Evolutionary conservation across 2,888 invertebrate species (phyloP).

Genomic region (Malthinus seriepunctatus): DNA sequence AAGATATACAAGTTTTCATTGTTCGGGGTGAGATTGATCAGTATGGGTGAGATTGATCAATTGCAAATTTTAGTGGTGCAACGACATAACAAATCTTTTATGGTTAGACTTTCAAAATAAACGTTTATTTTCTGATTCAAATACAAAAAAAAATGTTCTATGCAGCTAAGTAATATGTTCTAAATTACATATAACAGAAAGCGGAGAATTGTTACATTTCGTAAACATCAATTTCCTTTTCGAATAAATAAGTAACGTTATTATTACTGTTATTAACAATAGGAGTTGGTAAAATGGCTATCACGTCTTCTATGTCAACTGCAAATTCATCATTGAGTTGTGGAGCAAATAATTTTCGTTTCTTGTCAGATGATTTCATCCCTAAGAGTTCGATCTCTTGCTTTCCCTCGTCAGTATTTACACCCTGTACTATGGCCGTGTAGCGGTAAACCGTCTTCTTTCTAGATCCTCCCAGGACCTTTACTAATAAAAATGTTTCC

Average conservation of each 20-base stretch:
- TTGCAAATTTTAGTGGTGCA: no score
- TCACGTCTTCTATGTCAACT: conserved; percentile 5
- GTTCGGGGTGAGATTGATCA: no score
- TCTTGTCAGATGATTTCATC: conserved; percentile 8
- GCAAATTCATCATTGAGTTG: conserved; percentile 12
- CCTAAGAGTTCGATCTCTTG: conserved; percentile 7
- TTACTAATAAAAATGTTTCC: background rate
- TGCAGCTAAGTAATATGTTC: background rate
- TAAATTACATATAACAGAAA: background rate
- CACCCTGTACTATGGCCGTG: background rate
- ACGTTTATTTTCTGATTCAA: background rate
- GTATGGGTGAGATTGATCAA: no score
- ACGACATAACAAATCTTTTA: no score
- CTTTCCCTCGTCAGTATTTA: conserved; percentile 8
- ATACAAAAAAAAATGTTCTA: background rate
- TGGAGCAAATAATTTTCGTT: conserved; percentile 7
- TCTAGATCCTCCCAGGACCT: background rate
- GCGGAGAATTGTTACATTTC: background rate
- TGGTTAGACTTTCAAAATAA: background rate
- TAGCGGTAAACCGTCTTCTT: no score
- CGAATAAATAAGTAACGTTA: background rate
- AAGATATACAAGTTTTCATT: no score
- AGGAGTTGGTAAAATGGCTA: conserved; percentile 13
- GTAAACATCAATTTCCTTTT: conserved; percentile 8
- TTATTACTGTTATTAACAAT: conserved; percentile 1